phyloP scores from a whole-genome alignment of 2,888 invertebrate genomes.

The Melieria crassipennis region DNA sequence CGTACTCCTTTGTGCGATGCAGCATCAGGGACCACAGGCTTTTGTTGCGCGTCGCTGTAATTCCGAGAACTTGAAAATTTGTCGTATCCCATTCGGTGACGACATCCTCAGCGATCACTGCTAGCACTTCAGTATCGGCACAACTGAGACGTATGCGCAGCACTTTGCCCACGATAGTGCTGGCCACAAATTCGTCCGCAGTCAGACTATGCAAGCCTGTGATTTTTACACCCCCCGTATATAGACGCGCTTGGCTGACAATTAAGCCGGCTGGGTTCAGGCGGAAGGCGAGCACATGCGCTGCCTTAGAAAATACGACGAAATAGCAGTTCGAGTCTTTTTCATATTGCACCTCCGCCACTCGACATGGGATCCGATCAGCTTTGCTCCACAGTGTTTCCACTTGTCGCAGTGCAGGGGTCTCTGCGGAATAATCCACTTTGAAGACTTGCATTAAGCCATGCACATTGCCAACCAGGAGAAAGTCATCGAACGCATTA shows the following conservation, averaged over 20 bases:
- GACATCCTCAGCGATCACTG: conserved; percentile 35
- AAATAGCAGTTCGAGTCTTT: conserved; percentile 45
- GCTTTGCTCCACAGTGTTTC: conserved; percentile 54
- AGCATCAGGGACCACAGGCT: conserved; percentile 51
- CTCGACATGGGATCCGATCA: conserved; percentile 54
- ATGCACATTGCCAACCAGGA: conserved; percentile 50
- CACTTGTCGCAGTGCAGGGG: conserved; percentile 39
- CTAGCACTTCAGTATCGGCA: conserved; percentile 36
- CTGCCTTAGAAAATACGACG: conserved; percentile 53
- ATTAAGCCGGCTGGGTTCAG: conserved; percentile 37
- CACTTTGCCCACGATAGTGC: conserved; percentile 48
- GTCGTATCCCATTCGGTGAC: conserved; percentile 45
- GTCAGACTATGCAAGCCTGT: conserved; percentile 52
- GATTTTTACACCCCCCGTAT: conserved; percentile 55
- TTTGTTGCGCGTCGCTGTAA: conserved; percentile 49
- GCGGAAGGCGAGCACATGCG: conserved; percentile 55
- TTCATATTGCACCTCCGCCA: conserved; percentile 46
- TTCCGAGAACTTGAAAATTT: conserved; percentile 53
- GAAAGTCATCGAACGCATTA: conserved; percentile 44
- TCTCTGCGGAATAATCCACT: conserved; percentile 23
- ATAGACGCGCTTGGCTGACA: conserved; percentile 43
- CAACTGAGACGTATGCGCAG: conserved; percentile 44
- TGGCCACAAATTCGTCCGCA: conserved; percentile 48
- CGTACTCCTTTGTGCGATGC: conserved; percentile 51
- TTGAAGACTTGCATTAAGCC: conserved; percentile 54